Percentiles rank a stretch among this genome's conserved stretches.
phyloP scores from a whole-genome alignment of 2,797 vertebrate species.

The Bradypus variegatus region DNA sequence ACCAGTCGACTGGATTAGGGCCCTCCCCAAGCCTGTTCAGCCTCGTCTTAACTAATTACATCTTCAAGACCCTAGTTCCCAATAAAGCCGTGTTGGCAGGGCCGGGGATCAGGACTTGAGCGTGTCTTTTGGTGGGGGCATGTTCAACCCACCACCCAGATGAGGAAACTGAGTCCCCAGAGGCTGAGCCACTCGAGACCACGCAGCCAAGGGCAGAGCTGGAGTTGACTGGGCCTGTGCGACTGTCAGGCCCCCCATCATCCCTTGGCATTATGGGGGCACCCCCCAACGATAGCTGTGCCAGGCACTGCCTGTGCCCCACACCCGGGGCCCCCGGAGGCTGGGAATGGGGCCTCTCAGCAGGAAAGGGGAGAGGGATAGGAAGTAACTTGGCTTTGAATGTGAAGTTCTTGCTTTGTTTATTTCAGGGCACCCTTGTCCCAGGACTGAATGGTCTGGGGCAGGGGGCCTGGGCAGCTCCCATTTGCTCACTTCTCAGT shows the following conservation, averaged over 20 bases:
- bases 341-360: background rate
- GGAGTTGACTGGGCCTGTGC: background rate
- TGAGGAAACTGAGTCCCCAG: background rate
- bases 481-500: background rate
- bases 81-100: too few species aligned
- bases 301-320: background rate
- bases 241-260: background rate
- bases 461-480: background rate
- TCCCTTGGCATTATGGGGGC: background rate
- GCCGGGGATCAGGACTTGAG: too few species aligned
- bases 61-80: too few species aligned
- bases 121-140: too few species aligned
- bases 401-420: background rate
- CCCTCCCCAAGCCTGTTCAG: too few species aligned
- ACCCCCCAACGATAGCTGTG: fast-evolving
- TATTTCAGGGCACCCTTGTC: background rate
- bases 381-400: background rate
- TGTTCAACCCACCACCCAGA: too few species aligned
- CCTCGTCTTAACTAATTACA: too few species aligned
- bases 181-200: background rate
- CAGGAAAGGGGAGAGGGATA: background rate
- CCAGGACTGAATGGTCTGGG: background rate
- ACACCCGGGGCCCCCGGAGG: background rate
- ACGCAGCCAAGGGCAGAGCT: background rate
- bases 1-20: too few species aligned